These are phyloP conservation scores for Actinia tenebrosa DNA, from an alignment of 64 coral and sea anemone genomes.

Conservation along the genomic window DNA sequence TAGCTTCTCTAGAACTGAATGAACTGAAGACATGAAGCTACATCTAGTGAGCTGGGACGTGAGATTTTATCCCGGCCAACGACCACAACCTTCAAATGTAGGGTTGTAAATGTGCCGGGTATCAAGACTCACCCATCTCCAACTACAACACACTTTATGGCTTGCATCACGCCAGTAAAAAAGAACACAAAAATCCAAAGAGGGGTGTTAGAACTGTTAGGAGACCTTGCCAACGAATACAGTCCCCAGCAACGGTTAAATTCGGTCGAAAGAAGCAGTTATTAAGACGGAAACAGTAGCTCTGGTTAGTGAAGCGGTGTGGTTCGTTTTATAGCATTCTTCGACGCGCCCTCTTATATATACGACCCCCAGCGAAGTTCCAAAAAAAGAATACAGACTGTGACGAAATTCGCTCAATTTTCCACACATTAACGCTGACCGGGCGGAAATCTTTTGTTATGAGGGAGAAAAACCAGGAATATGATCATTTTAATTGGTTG, in stretches of 20 bases:
- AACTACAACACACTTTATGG: conserved; percentile 93
- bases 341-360: conserved; percentile 70
- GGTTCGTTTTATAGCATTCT: conserved; percentile 31
- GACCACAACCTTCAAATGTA: neutral
- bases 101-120: conserved; percentile 9
- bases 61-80: neutral
- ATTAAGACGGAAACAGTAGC: conserved; percentile 7
- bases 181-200: conserved; percentile 30
- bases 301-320: neutral
- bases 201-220: neutral
- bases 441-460: neutral
- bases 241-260: neutral
- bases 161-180: conserved; percentile 67
- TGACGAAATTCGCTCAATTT: conserved; percentile 22
- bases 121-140: conserved; percentile 82
- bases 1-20: neutral
- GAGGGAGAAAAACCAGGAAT: neutral
- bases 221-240: neutral
- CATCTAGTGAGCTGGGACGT: neutral
- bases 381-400: conserved; percentile 51
- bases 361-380: conserved; percentile 58
- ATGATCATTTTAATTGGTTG: neutral
- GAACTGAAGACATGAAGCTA: neutral
- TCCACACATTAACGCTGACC: conserved; percentile 1
- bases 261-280: neutral